A percentile compares a stretch with the other conserved stretches of the same genome.
phyloP scores from a whole-genome alignment of 2,888 invertebrate species.

The Acanthosepion lycidas region DNA sequence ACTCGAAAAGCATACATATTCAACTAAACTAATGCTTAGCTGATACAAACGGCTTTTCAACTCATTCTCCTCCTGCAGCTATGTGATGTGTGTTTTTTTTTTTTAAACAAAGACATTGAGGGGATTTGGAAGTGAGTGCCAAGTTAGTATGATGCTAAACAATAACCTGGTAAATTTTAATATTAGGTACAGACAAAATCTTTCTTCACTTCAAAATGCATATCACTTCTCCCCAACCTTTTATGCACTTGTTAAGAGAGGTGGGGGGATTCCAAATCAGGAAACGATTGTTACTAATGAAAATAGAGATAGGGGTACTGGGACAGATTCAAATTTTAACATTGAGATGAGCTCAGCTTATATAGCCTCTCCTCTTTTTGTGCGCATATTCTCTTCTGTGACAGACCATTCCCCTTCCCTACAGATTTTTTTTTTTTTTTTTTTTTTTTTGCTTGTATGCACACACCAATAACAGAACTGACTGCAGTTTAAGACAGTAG shows the following conservation, averaged over 20 bases:
- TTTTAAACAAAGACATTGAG: not conserved
- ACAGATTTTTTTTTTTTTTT: not conserved
- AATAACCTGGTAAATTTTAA: not conserved
- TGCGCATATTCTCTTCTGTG: not conserved
- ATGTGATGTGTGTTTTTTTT: not conserved
- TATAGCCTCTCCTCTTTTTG: not conserved
- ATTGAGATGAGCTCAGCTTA: constrained; percentile 3
- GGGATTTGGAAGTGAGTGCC: not conserved
- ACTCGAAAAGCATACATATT: not conserved
- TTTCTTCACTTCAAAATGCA: not conserved
- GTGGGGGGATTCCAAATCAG: not conserved
- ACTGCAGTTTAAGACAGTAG: not conserved
- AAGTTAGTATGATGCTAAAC: not conserved
- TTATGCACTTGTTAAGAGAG: not conserved
- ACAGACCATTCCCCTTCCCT: not conserved
- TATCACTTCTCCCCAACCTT: not conserved
- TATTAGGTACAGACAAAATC: not conserved
- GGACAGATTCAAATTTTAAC: not conserved
- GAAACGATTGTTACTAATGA: not conserved
- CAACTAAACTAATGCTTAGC: not conserved
- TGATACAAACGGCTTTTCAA: not conserved
- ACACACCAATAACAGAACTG: not conserved
- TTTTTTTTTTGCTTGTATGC: not conserved
- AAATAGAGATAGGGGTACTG: not conserved
- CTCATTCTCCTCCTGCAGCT: not conserved